phyloP scores from a whole-genome alignment of 2,888 invertebrate genomes.

The Xestia rhomboidea region DNA sequence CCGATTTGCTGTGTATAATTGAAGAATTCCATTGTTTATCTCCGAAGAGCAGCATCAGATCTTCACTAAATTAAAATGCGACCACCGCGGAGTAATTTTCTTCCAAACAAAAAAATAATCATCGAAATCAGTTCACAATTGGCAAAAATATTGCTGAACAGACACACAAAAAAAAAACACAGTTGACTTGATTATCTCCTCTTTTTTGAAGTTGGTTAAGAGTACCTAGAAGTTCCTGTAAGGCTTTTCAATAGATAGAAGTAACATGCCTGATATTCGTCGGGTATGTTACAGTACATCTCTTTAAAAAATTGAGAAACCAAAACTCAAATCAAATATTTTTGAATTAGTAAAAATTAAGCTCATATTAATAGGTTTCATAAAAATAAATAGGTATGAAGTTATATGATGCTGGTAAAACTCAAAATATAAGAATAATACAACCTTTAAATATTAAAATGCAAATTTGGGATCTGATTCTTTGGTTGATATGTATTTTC shows the following conservation, averaged over 20 bases:
- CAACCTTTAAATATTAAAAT: slow-evolving; percentile 55
- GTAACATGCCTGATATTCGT: neutral
- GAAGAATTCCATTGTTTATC: no score
- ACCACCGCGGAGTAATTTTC: no score
- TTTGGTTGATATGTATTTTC: slow-evolving; percentile 69
- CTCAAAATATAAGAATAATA: slow-evolving; percentile 51
- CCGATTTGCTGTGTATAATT: no score
- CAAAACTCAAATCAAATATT: neutral
- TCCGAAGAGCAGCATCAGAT: no score
- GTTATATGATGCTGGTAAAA: slow-evolving; percentile 31
- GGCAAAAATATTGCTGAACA: no score
- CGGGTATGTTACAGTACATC: neutral
- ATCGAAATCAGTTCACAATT: no score
- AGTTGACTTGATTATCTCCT: no score
- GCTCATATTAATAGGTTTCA: slow-evolving; percentile 6
- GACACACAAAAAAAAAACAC: no score
- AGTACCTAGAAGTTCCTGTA: no score
- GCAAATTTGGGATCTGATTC: slow-evolving; percentile 60
- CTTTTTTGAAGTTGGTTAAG: no score
- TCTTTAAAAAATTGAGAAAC: neutral
- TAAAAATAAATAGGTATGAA: slow-evolving; percentile 21
- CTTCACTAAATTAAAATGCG: no score
- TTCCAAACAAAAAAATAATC: no score
- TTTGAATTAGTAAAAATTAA: neutral
- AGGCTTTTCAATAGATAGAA: neutral